phyloP scores from a whole-genome alignment of 1,140 invertebrate species.

The Eumaeus atala region DNA sequence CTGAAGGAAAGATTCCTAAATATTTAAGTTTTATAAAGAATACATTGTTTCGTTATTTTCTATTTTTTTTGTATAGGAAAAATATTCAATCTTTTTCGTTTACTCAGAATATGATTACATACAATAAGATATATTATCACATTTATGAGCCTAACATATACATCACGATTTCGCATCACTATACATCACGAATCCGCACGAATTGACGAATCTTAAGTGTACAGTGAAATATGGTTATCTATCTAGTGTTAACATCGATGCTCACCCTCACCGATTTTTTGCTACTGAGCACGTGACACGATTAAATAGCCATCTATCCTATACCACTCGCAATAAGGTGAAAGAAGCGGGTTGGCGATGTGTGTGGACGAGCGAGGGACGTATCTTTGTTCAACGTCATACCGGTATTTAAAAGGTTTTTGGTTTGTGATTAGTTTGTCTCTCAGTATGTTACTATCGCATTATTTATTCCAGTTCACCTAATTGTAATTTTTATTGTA shows the following conservation, averaged over 20 bases:
- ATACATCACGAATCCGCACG: slow-evolving; percentile 8
- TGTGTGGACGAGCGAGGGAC: too few relatives aligned
- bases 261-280: too few relatives aligned
- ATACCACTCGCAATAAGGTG: too few relatives aligned
- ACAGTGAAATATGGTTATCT: slow-evolving; percentile 14
- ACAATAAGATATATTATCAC: slow-evolving; percentile 12
- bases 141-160: slow-evolving; percentile 10
- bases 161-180: slow-evolving; percentile 6
- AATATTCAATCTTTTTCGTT: not conserved
- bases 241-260: not conserved
- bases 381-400: too few relatives aligned
- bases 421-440: too few relatives aligned
- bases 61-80: not conserved
- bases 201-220: slow-evolving; percentile 11
- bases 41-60: not conserved
- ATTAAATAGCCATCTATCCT: too few relatives aligned
- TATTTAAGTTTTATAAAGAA: not conserved
- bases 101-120: slow-evolving; percentile 9
- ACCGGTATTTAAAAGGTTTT: too few relatives aligned
- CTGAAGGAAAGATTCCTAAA: not conserved
- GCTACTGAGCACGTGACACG: too few relatives aligned
- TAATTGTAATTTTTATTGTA: too few relatives aligned
- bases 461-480: too few relatives aligned
- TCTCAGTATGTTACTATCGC: too few relatives aligned
- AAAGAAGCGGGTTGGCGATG: too few relatives aligned